Base-by-base conservation (phyloP, 1,140 invertebrate genomes). In the Hycleus cichorii region DNA sequence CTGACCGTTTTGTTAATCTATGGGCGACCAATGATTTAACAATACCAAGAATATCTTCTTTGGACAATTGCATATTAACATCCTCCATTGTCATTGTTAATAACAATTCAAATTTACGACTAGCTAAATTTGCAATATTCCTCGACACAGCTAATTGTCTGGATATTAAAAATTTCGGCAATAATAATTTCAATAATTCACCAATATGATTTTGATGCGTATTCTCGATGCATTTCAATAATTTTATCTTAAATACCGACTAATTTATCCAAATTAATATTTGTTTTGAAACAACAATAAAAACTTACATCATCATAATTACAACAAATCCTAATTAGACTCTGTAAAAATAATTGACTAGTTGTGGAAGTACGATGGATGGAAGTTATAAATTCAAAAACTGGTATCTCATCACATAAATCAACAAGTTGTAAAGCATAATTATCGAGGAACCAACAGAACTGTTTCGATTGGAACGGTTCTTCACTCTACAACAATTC, bases 371-470 rank as follows among this genome's bases (percentile, higher is more conserved):
- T 86, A 53, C 77, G 70, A 70, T 87, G 84, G 47, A 87, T 76
- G 42, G 83, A 79, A 55, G 81, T 78, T 49, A 79, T 70, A 58
- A 88, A 80, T 68, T 87, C 83, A 32, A 77, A 77, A 1, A 86
- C 80, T 0, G 86, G 85, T n/a, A 80, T 74, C 64, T 82, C 85
- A 44, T 75, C 71, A 0, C 78, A 78, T 4, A 85, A 70, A 38
- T 77, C 73, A 9, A 92, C 80, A 0, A 90, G 74, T 24, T 86
- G 80, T 62, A 83, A 77, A 0, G 88, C 81, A 63, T 90, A 81
- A 67, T 87, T 86, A 1, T 84, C 80, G 18, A 92, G 72, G n/a
- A 92, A 71, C 88, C 88, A 92, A 0, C 83, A 83, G 39, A 91
- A 73, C 55, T 88, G 83, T 25, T 89, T 84, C 2, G 79, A 84